phyloP scores from a whole-genome alignment of 2,888 invertebrate genomes.

The Bursaphelenchus okinawaensis region DNA sequence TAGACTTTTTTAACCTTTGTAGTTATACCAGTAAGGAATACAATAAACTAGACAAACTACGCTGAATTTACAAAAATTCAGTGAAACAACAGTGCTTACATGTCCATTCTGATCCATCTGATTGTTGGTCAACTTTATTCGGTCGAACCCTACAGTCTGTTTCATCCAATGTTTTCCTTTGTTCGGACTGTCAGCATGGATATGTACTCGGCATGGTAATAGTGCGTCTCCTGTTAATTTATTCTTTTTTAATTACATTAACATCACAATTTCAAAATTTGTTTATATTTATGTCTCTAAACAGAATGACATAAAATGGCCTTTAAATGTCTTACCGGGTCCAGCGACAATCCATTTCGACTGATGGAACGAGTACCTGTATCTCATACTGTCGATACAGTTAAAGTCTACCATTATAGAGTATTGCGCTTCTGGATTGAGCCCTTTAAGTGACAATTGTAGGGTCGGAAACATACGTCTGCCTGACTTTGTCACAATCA shows the following conservation, averaged over 20 bases:
- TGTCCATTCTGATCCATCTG: conserved; percentile 93
- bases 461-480: conserved; percentile 98
- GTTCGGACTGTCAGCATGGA: conserved; percentile 91
- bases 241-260: background rate
- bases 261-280: background rate
- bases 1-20: background rate
- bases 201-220: conserved; percentile 69
- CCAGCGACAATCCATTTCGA: conserved; percentile 96
- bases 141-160: conserved; percentile 87
- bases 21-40: background rate
- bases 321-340: conserved; percentile 65
- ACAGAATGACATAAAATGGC: background rate
- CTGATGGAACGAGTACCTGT: conserved; percentile 94
- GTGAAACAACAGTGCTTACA: conserved; percentile 72
- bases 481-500: conserved; percentile 97
- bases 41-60: background rate
- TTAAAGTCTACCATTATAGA: conserved; percentile 50
- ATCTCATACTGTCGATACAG: conserved; percentile 81
- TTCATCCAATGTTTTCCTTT: conserved; percentile 87
- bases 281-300: too few species aligned
- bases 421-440: conserved; percentile 59
- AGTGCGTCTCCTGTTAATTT: conserved; percentile 73
- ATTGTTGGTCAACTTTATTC: conserved; percentile 95
- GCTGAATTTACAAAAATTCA: too few species aligned
- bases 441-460: conserved; percentile 79